These are phyloP conservation scores for Cataglyphis hispanica DNA, from an alignment of 1,140 invertebrate species.

Conservation along the genomic window DNA sequence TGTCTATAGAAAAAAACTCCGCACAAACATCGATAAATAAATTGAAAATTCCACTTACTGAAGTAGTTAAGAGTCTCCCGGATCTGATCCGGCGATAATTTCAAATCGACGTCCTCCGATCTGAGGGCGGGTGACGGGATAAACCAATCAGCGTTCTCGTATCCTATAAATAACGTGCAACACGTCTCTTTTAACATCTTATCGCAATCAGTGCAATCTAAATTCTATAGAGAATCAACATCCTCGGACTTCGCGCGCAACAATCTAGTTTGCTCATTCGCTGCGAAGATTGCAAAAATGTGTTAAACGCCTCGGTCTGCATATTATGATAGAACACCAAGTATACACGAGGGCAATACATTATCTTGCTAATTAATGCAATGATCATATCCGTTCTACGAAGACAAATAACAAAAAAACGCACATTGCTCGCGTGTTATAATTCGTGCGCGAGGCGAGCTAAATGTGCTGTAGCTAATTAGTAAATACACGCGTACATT, in stretches of 20 bases:
- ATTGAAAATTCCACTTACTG: constrained; percentile 91
- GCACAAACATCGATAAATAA: neutral
- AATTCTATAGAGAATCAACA: neutral
- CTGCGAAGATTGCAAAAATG: constrained; percentile 46
- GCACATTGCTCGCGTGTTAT: constrained; percentile 5
- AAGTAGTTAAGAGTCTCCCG: constrained; percentile 99
- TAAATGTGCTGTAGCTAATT: constrained; percentile 62
- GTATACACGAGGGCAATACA: constrained; percentile 1
- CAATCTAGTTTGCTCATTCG: constrained; percentile 23
- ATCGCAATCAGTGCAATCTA: neutral
- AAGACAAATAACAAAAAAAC: constrained; percentile 40
- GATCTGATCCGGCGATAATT: constrained; percentile 97
- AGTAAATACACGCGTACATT: neutral
- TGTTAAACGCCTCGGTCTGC: constrained; percentile 44
- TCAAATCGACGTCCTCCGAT: constrained; percentile 91
- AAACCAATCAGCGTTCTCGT: constrained; percentile 97
- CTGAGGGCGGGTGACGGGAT: constrained; percentile 94
- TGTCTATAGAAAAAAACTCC: neutral
- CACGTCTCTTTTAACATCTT: neutral
- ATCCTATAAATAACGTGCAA: constrained; percentile 88
- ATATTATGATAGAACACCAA: neutral
- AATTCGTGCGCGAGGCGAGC: constrained; percentile 5
- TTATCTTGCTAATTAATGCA: constrained; percentile 55
- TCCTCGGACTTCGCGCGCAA: neutral
- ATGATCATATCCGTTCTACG: constrained; percentile 39